phyloP scores from a whole-genome alignment of 2,888 invertebrate species.

The Parapristionchus giblindavisi region DNA sequence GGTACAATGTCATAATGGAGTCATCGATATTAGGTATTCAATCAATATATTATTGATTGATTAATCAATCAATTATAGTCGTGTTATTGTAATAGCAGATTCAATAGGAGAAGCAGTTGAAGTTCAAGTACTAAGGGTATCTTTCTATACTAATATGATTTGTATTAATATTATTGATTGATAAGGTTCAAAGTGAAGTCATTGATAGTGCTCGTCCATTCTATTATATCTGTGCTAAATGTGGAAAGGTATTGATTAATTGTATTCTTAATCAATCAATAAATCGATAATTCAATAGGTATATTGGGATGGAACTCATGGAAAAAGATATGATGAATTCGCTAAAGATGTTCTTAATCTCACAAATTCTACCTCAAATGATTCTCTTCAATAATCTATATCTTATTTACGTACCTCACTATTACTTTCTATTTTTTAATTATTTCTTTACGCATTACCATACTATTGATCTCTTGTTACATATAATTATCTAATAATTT shows the following conservation, averaged over 20 bases:
- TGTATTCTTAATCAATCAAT: no score
- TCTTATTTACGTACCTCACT: no score
- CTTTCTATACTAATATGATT: not conserved
- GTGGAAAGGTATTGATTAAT: slow-evolving; percentile 34
- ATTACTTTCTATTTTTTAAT: no score
- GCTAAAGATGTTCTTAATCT: not conserved
- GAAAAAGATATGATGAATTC: slow-evolving; percentile 15
- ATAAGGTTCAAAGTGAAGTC: slow-evolving; percentile 15
- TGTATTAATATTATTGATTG: not conserved
- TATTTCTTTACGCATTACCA: no score
- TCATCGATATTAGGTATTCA: slow-evolving; percentile 2
- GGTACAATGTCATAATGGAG: slow-evolving; percentile 18
- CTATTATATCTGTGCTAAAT: slow-evolving; percentile 22
- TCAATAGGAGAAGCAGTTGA: not conserved
- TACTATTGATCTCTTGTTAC: no score
- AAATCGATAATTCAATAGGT: not conserved
- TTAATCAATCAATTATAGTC: not conserved
- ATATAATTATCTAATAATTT: no score
- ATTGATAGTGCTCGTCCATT: slow-evolving; percentile 24
- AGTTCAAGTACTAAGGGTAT: not conserved
- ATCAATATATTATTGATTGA: not conserved
- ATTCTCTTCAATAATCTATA: no score
- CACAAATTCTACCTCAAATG: no score
- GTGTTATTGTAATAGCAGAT: slow-evolving; percentile 10
- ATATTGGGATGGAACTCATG: slow-evolving; percentile 30